These are phyloP conservation scores for Manis pentadactyla DNA, from an alignment of 2,797 vertebrate species.

Conservation along the genomic window DNA sequence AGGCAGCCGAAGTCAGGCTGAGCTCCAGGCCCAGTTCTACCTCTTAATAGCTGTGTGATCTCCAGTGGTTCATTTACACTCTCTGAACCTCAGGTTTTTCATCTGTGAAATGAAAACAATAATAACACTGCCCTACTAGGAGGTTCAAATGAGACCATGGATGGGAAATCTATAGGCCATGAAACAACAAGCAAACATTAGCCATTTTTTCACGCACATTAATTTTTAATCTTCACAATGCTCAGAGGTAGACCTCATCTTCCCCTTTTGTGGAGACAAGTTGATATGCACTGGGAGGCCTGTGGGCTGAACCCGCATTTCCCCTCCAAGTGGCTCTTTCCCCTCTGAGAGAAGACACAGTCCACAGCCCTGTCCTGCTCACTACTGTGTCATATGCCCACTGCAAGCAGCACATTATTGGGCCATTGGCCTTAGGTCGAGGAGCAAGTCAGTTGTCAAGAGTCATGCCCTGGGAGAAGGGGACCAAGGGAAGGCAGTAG, in stretches of 20 bases:
- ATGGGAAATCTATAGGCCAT: background rate
- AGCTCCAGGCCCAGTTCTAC: background rate
- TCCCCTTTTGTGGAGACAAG: background rate
- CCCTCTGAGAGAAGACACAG: background rate
- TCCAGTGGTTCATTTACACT: background rate
- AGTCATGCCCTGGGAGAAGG: background rate
- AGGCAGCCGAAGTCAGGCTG: background rate
- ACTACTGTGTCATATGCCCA: no score
- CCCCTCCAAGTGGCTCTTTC: background rate
- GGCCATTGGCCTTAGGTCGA: background rate
- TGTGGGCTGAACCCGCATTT: background rate
- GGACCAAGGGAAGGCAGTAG: background rate
- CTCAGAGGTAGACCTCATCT: background rate
- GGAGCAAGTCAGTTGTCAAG: background rate
- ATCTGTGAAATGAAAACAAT: background rate
- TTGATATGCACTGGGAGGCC: background rate
- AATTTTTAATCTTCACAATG: background rate
- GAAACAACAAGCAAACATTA: background rate
- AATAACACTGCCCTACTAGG: background rate
- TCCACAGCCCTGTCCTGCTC: background rate
- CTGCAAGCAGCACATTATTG: background rate
- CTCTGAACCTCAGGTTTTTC: slow-evolving; percentile 7
- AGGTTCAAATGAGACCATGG: background rate
- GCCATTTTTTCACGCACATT: background rate
- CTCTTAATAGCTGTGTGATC: background rate